Conservation (phyloP, 2,113 vertebrate species). For the Perca fluviatilis region DNA sequence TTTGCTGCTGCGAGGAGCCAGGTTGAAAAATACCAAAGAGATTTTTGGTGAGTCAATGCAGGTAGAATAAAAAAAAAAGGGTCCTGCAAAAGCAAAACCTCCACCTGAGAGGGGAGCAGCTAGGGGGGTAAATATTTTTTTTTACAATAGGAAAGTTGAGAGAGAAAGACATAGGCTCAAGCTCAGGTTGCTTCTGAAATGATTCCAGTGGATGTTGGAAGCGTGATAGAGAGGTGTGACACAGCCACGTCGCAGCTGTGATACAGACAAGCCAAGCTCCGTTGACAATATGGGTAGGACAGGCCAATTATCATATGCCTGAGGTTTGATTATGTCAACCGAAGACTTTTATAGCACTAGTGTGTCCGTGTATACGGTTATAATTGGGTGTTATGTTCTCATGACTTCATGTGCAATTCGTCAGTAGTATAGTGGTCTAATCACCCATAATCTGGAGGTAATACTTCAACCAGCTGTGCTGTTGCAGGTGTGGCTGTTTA, state of each 20-base stretch:
- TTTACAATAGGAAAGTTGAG: neutral
- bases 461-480: constrained; percentile 9
- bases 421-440: neutral
- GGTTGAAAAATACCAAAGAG: constrained; percentile 99
- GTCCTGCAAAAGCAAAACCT: neutral
- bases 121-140: neutral
- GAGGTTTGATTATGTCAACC: neutral
- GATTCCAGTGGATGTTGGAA: neutral
- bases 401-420: neutral
- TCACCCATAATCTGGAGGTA: neutral
- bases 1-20: constrained; percentile 95
- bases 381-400: neutral
- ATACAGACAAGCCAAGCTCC: neutral
- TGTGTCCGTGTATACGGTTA: neutral
- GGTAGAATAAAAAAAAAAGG: neutral
- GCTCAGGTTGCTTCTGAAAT: constrained; percentile 10
- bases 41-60: constrained; percentile 90
- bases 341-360: neutral
- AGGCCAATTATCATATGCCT: neutral
- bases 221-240: neutral
- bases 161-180: neutral
- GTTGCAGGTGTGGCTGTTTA: constrained; percentile 95
- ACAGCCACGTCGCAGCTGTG: neutral
- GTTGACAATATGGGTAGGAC: neutral
- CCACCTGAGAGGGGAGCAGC: neutral